Percentiles rank a stretch among this genome's conserved stretches.
phyloP scores from a whole-genome alignment of 2,888 invertebrate genomes.

The Hipparchia sbordonii region DNA sequence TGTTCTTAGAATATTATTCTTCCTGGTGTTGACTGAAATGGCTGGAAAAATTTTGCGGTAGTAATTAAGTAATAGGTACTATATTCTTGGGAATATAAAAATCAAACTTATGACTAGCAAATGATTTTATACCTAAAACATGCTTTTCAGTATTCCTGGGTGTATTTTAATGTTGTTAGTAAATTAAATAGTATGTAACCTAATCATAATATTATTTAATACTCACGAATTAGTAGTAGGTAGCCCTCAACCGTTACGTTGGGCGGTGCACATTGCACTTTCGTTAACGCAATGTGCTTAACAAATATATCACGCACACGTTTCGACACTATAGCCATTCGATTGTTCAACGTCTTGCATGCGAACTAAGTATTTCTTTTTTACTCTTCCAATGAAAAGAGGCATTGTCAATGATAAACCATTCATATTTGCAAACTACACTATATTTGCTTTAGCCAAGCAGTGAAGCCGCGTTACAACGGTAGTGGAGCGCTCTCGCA shows the following conservation, averaged over 20 bases:
- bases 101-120: too few relatives aligned
- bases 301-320: conserved; percentile 68
- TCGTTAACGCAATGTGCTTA: conserved; percentile 67
- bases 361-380: conserved; percentile 49
- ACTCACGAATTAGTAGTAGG: conserved; percentile 33
- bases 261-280: conserved; percentile 50
- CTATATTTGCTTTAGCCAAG: too few relatives aligned
- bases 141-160: too few relatives aligned
- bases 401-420: background rate
- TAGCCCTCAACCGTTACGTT: conserved; percentile 37
- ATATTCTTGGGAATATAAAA: too few relatives aligned
- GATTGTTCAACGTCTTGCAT: conserved; percentile 54
- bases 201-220: conserved; percentile 22
- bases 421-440: too few relatives aligned
- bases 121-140: too few relatives aligned
- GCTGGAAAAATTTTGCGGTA: too few relatives aligned
- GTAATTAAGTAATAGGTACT: too few relatives aligned
- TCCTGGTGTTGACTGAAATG: too few relatives aligned
- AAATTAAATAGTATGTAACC: background rate
- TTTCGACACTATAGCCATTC: conserved; percentile 61
- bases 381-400: conserved; percentile 10
- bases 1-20: too few relatives aligned
- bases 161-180: background rate
- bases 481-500: too few relatives aligned
- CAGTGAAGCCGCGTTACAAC: too few relatives aligned